Evolutionary conservation across 2,888 invertebrate species (phyloP), one percentile per base, ranked within the genome.

Genomic region (Diploptera punctata): DNA sequence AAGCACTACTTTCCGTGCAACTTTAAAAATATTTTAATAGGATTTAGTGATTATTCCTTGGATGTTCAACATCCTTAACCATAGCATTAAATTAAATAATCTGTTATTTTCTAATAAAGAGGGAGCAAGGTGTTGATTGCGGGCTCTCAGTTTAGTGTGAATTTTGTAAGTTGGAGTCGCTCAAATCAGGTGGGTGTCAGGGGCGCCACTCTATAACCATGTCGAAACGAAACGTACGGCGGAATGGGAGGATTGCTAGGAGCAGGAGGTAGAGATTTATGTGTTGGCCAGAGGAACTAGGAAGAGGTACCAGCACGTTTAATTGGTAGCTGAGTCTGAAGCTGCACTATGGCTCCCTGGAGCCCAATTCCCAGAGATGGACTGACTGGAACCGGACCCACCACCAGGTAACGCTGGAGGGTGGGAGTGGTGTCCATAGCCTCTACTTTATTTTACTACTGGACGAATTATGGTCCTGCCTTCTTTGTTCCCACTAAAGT

Each of bases 341-440:
- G 47, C 54, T 68, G 7, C 61, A 33, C 38, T 67, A 74, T 69
- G 74, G 68, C 71, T 68, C 74, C 71, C 74, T 47, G 26, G 74
- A 69, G 74, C 21, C 68, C 71, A 71, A 72, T 74, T 74, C 71
- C 73, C 73, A 49, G 54, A 69, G 73, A 73, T 70, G 73, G 73
- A 73, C 73, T 73, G 54, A 16, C 1, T 57, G 31, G 57, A 57
- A 24, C 29, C 16, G 26, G 26, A 31, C 57, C 57, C 4, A 33
- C 7, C 33, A 7, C 33, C 33, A 33, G 33, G 33, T 33, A 10
- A 33, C 7, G 33, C 10, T 33, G 7, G 7, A 33, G 7, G 10
- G 33, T 33, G 7, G 7, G 33, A 10, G 10, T 10, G 33, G 33
- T 33, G 33, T 33, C n/a, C n/a, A n/a, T n/a, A n/a, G 43, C 43